These are phyloP conservation scores for Stenchaetothrips biformis DNA, from an alignment of 2,888 invertebrate genomes.

Conservation along the genomic window DNA sequence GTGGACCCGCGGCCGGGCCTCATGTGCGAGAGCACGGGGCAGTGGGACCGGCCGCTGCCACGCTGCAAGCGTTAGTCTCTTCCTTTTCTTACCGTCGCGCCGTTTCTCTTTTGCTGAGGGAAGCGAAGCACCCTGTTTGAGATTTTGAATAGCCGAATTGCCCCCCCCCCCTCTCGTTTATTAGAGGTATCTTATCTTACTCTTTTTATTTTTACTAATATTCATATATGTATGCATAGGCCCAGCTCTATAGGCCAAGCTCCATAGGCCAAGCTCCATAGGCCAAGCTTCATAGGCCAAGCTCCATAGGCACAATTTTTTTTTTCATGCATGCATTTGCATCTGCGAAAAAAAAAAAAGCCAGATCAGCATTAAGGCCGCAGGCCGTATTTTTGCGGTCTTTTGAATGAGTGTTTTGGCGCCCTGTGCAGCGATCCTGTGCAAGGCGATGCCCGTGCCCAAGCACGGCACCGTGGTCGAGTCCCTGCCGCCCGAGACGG, in stretches of 20 bases:
- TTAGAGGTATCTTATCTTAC: too few relatives aligned
- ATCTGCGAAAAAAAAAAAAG: slow-evolving; percentile 26
- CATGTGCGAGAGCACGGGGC: slow-evolving; percentile 72
- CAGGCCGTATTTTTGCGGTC: not conserved
- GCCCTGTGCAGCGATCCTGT: slow-evolving; percentile 70
- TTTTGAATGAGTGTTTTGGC: not conserved
- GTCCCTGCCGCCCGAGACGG: slow-evolving; percentile 44
- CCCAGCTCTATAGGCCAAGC: too few relatives aligned
- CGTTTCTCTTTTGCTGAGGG: slow-evolving; percentile 34
- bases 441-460: slow-evolving; percentile 69
- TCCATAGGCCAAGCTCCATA: too few relatives aligned
- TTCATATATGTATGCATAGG: too few relatives aligned
- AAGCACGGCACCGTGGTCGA: slow-evolving; percentile 63
- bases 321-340: slow-evolving; percentile 9
- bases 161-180: too few relatives aligned
- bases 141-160: too few relatives aligned
- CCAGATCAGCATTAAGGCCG: slow-evolving; percentile 3
- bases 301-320: too few relatives aligned
- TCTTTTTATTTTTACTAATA: too few relatives aligned
- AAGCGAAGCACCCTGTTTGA: too few relatives aligned
- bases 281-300: too few relatives aligned
- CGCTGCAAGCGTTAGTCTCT: slow-evolving; percentile 71
- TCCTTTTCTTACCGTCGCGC: slow-evolving; percentile 36
- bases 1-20: slow-evolving; percentile 70
- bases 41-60: slow-evolving; percentile 74